Conservation (phyloP, 2,113 vertebrate species). For the Clinocottus analis region DNA sequence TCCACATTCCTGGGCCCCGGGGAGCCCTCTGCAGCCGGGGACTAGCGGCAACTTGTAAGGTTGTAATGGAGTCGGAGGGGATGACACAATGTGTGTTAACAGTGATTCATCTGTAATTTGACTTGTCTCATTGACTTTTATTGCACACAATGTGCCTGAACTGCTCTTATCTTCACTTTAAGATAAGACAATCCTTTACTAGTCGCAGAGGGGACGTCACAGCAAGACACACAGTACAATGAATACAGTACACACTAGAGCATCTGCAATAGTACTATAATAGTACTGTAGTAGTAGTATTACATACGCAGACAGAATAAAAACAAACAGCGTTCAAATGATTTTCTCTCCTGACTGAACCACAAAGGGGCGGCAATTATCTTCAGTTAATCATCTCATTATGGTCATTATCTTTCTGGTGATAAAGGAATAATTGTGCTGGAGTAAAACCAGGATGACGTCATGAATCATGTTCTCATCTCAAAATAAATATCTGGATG, state of each 20-base stretch:
- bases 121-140: slow-evolving; percentile 43
- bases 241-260: too few species aligned
- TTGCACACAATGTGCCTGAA: neutral
- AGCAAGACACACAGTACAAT: too few species aligned
- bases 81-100: slow-evolving; percentile 43
- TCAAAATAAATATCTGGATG: slow-evolving; percentile 1
- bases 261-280: too few species aligned
- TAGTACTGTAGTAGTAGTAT: too few species aligned
- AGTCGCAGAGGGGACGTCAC: too few species aligned
- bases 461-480: neutral
- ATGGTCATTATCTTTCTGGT: neutral
- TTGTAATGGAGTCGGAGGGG: slow-evolving; percentile 9
- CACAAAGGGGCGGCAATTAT: neutral
- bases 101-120: slow-evolving; percentile 43
- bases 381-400: neutral
- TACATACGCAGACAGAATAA: too few species aligned
- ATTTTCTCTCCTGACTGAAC: too few species aligned
- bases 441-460: neutral
- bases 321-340: too few species aligned
- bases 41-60: slow-evolving; percentile 61
- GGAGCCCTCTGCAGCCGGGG: slow-evolving; percentile 36
- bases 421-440: neutral
- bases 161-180: neutral
- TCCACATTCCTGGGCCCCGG: slow-evolving; percentile 50
- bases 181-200: too few species aligned